A percentile compares a stretch with the other conserved stretches of the same genome.
Conservation (phyloP, 1,140 invertebrate genomes). For the Mylabris phalerata region DNA sequence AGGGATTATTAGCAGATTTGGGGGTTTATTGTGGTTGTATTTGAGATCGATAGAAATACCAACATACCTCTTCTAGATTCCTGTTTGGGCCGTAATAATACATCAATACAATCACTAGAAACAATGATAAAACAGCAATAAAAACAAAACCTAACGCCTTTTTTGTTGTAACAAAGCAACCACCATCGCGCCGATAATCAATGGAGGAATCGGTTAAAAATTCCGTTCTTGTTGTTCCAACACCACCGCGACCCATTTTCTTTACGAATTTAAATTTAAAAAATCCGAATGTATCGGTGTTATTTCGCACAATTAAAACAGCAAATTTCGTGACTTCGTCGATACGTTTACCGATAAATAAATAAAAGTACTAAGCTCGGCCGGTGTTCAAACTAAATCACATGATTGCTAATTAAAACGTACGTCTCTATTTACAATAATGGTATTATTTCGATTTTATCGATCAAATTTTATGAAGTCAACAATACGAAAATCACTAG, state of each 20-base stretch:
- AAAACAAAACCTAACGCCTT: slow-evolving; percentile 33
- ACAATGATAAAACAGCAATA: slow-evolving; percentile 27
- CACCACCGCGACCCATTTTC: slow-evolving; percentile 19
- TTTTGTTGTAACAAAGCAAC: slow-evolving; percentile 38
- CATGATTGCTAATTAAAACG: slow-evolving; percentile 11
- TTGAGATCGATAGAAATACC: neutral
- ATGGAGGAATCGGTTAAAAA: slow-evolving; percentile 31
- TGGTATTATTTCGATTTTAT: slow-evolving; percentile 11
- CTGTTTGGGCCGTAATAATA: slow-evolving; percentile 36
- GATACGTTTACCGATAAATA: neutral
- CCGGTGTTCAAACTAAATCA: slow-evolving; percentile 7
- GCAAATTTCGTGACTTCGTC: no score
- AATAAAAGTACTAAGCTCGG: neutral
- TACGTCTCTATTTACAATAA: slow-evolving; percentile 9
- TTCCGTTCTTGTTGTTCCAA: slow-evolving; percentile 27
- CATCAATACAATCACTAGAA: slow-evolving; percentile 29
- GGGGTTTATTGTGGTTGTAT: no score
- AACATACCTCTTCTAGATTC: slow-evolving; percentile 27
- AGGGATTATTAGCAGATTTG: no score
- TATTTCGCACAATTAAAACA: no score
- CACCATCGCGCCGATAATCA: slow-evolving; percentile 29
- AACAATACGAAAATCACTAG: no score
- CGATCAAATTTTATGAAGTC: neutral
- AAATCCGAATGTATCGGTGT: no score
- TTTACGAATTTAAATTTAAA: neutral